A percentile compares a stretch with the other conserved stretches of the same genome.
Conservation (phyloP, 2,888 invertebrate species). For the Microdon myrmicae region DNA sequence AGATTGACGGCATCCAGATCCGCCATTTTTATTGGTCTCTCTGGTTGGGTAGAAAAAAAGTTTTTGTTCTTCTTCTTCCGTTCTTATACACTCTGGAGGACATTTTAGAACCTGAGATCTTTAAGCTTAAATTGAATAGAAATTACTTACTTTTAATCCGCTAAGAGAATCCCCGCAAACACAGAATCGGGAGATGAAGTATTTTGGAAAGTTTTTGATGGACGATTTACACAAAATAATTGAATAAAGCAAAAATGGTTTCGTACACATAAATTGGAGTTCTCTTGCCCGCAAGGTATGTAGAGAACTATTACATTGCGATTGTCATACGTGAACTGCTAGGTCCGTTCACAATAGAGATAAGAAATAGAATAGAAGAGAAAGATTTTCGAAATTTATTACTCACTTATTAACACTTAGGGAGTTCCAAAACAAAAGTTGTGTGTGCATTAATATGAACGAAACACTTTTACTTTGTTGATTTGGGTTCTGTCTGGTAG, state of each 20-base stretch:
- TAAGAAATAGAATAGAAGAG: no score
- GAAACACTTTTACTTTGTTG: no score
- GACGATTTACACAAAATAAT: slow-evolving; percentile 24
- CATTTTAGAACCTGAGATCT: neutral
- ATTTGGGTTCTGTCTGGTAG: no score
- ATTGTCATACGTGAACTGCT: no score
- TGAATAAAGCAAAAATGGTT: slow-evolving; percentile 5
- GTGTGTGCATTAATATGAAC: no score
- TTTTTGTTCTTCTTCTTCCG: slow-evolving; percentile 20
- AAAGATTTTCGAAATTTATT: no score
- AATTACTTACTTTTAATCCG: slow-evolving; percentile 46
- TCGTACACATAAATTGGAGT: slow-evolving; percentile 22
- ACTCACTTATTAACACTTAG: no score
- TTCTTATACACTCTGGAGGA: slow-evolving; percentile 21
- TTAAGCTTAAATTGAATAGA: neutral
- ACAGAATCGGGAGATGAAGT: slow-evolving; percentile 66
- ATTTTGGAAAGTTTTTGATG: slow-evolving; percentile 48
- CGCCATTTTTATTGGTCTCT: slow-evolving; percentile 62
- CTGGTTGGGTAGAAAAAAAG: no score
- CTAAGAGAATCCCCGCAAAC: slow-evolving; percentile 54
- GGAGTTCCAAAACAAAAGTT: no score
- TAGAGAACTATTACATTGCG: no score
- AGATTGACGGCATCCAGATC: slow-evolving; percentile 73
- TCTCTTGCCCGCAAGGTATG: slow-evolving; percentile 10
- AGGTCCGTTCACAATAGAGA: no score